These are phyloP conservation scores for Echinometra lucunter DNA, from an alignment of 53 echinoderm and acorn worm genomes.

Conservation along the genomic window DNA sequence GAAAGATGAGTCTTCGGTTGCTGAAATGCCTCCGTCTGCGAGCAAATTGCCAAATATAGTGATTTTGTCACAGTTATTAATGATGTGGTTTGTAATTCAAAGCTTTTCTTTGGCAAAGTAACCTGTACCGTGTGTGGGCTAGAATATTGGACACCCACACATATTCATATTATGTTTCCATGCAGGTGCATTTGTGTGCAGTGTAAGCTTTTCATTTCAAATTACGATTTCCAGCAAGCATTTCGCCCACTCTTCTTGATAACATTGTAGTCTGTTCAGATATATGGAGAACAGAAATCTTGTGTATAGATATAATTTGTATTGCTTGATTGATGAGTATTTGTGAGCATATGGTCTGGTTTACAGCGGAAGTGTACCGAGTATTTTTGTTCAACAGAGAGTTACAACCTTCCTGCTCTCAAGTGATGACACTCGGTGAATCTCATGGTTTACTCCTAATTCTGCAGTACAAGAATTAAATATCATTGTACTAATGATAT, in stretches of 20 bases:
- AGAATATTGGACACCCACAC: not conserved
- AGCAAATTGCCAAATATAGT: slow-evolving; percentile 6
- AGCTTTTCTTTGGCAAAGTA: not conserved
- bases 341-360: too few relatives aligned
- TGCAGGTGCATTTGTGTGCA: not conserved
- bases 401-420: too few relatives aligned
- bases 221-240: not conserved
- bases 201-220: not conserved
- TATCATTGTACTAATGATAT: too few relatives aligned
- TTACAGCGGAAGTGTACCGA: too few relatives aligned
- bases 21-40: not conserved
- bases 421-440: too few relatives aligned
- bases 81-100: slow-evolving; percentile 15
- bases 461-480: too few relatives aligned
- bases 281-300: too few relatives aligned
- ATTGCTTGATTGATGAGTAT: too few relatives aligned
- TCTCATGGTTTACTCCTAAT: too few relatives aligned
- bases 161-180: not conserved
- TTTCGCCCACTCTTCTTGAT: not conserved
- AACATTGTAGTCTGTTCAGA: not conserved
- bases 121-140: not conserved
- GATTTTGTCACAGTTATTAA: not conserved
- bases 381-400: too few relatives aligned
- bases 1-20: not conserved
- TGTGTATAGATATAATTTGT: too few relatives aligned